Base-by-base conservation (phyloP, 1,140 invertebrate species). In the Lepidurus packardi region DNA sequence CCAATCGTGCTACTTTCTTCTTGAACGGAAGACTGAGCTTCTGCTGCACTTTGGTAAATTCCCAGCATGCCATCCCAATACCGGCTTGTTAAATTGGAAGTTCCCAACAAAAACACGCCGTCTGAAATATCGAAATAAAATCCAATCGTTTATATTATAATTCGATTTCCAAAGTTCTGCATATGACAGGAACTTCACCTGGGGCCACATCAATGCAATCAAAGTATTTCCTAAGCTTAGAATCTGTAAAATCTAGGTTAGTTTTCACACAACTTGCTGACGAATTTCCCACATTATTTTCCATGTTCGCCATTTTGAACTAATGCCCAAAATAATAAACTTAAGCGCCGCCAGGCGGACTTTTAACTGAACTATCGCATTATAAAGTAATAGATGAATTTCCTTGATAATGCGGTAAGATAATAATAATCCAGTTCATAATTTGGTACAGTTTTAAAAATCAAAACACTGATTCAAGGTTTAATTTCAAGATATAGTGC, bases 51-150 rank as follows among this genome's bases (percentile, higher is more conserved):
- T 24, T 47, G 2, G 42, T 44, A 78, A n/a, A 78, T 73, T 16
- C 73, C 65, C 1, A 78, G 43, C 16, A 74, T 78, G 44, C 78
- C 78, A 24, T 73, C 73, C 78, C 78, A 78, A 34, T 75, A 78
- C 47, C 78, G 73, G 13, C 73, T 74, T 16, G 65, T 45, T 41
- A 78, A 44, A 42, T 78, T 78, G n/a, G 78, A 78, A 7, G 78
- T 75, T 8, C 78, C 73, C 25, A 78, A 25, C 21, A 78, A 34
- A 7, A 74, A 78, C 11, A 73, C 75, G 74, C 78, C 78, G 75
- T 78, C 78, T 78, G 43, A 10, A 78, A 77, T 73, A 42, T 42
- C 34, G 21, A 16, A 75, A 42, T 25, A 74, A 74, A 24, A 73
- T n/a, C 16, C 16, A 73, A 73, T 73, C 53, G 16, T 6, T 24